Evolutionary conservation across 2,888 invertebrate species (phyloP).

Genomic region (Pachliopta kotzebuea): DNA sequence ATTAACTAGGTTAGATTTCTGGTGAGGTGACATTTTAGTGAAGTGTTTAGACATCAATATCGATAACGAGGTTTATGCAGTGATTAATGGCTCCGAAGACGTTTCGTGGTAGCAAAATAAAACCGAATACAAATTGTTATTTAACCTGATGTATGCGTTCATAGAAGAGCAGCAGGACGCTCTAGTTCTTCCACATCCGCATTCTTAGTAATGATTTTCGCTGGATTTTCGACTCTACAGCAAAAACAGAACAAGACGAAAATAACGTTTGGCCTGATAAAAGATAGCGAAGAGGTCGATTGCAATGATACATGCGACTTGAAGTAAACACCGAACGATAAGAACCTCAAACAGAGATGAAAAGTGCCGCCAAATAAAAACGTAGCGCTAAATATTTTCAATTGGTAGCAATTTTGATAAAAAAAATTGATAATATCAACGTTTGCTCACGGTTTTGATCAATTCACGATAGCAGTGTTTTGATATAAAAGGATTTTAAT

Average conservation of each 20-base stretch:
- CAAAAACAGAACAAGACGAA: conserved; percentile 5
- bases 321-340: conserved; percentile 18
- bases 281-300: conserved; percentile 23
- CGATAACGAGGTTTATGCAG: conserved; percentile 2
- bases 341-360: conserved; percentile 21
- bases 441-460: not conserved
- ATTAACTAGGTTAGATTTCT: not conserved
- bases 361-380: conserved; percentile 15
- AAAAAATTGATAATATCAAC: not conserved
- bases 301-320: conserved; percentile 13
- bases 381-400: conserved; percentile 3
- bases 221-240: conserved; percentile 16
- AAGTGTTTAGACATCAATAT: not conserved
- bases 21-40: conserved; percentile 10
- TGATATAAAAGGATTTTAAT: not conserved
- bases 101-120: conserved; percentile 17
- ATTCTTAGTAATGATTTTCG: conserved; percentile 9
- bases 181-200: conserved; percentile 26
- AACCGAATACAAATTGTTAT: conserved; percentile 12
- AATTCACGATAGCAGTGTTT: not conserved
- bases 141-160: conserved; percentile 27
- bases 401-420: conserved; percentile 22
- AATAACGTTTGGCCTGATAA: conserved; percentile 12
- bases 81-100: conserved; percentile 15
- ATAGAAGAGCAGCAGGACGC: conserved; percentile 8